Evolutionary conservation across 2,888 invertebrate species (phyloP), one percentile per base, ranked within the genome.

Genomic region (Protophormia terraenovae): DNA sequence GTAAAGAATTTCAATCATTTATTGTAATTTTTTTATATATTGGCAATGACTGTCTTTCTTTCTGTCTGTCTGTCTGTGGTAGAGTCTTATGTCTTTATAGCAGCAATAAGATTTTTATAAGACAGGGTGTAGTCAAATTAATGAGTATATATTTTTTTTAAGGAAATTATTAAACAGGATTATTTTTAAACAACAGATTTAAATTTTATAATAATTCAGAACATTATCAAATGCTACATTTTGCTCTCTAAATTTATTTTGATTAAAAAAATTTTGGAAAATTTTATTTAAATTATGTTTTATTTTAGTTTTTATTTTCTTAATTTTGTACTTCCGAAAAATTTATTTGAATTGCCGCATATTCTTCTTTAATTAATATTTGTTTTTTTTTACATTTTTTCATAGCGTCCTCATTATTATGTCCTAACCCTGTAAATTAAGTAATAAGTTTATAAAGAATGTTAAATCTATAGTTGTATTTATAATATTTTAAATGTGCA

Each of bases 1-100:
- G 22, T 27, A 55, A 19, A 29, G 19, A 38, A 66, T 76, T 76
- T 66, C 50, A 76, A 53, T 76, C 41, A 45, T 73, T 62, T 58
- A 60, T 73, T 73, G 47, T 73, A 45, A 35, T 62, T 73, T 41
- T 38, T 41, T 27, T 45, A n/a, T n/a, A n/a, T 62, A 47, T 62
- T 62, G 50, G 29, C 22, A 75, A 62, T 47, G 22, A 14, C 45
- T 27, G 6, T n/a, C 14, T n/a, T 47, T 6, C 19, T 7, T 47
- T 19, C 3, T 22, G 19, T 22, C 19, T 47, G 16, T 47, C n/a
- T 19, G 27, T 16, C 29, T n/a, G n/a, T n/a, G n/a, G n/a, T n/a
- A n/a, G n/a, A 19, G 24, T 29, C 32, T 35, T 60, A 19, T n/a
- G 41, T 41, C n/a, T 41, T 41, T 41, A n/a, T n/a, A 41, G 41